Conservation (phyloP, 2,888 invertebrate genomes). For the Callosobruchus maculatus region DNA sequence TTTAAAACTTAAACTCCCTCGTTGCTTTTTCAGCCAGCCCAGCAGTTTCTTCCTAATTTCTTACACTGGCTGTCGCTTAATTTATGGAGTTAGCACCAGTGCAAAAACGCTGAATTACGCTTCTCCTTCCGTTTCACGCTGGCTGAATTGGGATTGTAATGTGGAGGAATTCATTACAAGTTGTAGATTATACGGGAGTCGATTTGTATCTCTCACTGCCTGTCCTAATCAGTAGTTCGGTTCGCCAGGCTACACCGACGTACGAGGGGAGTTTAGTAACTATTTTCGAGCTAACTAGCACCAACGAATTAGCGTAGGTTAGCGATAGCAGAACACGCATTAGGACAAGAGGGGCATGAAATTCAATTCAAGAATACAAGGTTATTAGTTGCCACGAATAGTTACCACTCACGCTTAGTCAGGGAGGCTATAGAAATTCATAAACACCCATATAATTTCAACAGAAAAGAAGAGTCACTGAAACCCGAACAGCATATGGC, state of each 20-base stretch:
- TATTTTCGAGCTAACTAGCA: no score
- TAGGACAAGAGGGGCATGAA: no score
- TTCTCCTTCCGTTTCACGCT: not conserved
- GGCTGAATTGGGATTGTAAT: not conserved
- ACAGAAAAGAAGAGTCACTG: no score
- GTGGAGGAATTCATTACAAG: not conserved
- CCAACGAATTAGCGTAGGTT: no score
- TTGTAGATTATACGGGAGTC: not conserved
- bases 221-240: not conserved
- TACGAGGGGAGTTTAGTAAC: not conserved
- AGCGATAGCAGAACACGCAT: no score
- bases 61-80: not conserved
- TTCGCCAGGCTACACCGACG: not conserved
- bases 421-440: no score
- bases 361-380: no score
- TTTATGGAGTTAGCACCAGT: not conserved
- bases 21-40: not conserved
- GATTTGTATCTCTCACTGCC: not conserved
- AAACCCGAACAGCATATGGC: no score
- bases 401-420: no score
- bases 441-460: no score
- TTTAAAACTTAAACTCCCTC: not conserved
- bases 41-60: not conserved
- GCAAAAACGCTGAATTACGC: not conserved
- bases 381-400: no score